Conservation (phyloP, 2,797 vertebrate species). For the Telmatherina bonti region DNA sequence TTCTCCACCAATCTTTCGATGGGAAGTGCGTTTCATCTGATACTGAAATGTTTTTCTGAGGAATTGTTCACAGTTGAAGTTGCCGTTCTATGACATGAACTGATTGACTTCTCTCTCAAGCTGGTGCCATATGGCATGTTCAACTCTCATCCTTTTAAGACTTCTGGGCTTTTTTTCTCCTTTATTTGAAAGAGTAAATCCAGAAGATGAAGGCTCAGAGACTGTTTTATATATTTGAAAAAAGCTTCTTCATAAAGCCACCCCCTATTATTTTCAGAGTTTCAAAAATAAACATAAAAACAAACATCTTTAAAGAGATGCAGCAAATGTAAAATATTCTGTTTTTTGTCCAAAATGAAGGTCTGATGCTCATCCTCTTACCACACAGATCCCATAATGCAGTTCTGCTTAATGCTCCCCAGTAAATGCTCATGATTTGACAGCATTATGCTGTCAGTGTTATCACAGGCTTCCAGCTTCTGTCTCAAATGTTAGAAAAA, state of each 20-base stretch:
- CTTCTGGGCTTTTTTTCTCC: background rate
- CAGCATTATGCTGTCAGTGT: background rate
- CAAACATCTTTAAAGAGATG: slow-evolving; percentile 10
- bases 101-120: slow-evolving; percentile 2
- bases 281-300: background rate
- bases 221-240: background rate
- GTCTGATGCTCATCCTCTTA: too few species aligned
- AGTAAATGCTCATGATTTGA: background rate
- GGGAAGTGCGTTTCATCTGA: slow-evolving; percentile 28
- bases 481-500: background rate
- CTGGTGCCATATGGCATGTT: slow-evolving; percentile 14
- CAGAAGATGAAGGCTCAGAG: background rate
- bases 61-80: background rate
- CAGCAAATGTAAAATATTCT: background rate
- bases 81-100: slow-evolving; percentile 7
- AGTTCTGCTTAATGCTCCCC: background rate
- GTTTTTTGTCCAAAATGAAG: too few species aligned
- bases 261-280: background rate
- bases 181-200: background rate
- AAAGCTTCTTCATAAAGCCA: background rate
- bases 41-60: slow-evolving; percentile 16
- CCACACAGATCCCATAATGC: too few species aligned
- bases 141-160: background rate
- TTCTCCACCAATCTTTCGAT: slow-evolving; percentile 20
- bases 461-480: background rate